Evolutionary conservation across 2,797 vertebrate genomes (phyloP), one percentile per base, ranked within the genome.

Genomic region (Zenarchopterus dispar): DNA sequence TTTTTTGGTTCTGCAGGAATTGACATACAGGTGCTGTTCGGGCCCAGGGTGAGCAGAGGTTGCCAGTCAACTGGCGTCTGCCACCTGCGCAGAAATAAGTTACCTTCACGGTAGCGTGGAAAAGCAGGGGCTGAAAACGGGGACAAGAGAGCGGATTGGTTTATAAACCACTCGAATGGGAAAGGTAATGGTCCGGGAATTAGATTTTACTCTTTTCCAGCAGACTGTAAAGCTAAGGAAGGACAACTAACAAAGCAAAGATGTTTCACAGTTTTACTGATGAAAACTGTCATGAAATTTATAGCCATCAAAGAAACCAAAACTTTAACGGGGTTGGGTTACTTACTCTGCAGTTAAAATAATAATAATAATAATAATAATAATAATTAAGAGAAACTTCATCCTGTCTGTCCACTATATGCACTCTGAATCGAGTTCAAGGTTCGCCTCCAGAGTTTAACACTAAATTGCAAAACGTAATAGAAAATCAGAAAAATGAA

Each of bases 21-120:
- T 94, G 92, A 92, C 93, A 94, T 93, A 92, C 94, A 94, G 78
- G 88, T 90, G 92, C 90, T 82, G 91, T 84, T 39, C 48, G 54
- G 71, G 42, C 80, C 64, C 24, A 80, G 50, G 36, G 48, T 50
- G 72, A 75, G 79, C 87, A 88, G 82, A 80, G 90, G 92, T 93
- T 88, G 88, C 91, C 92, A 94, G 33, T 36, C 33, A 36, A 36
- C 33, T 2, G 33, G 3, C 4, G 15, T 39, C 36, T 91, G 92
- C 88, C 89, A 93, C 89, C 89, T 91, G 92, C 45, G 33, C 55
- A 19, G 44, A 18, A 1, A 67, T 8, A 42, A 81, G 81, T 88
- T 87, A 86, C 82, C 82, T 2, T 84, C 85, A 84, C 73, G 81
- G 64, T 33, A 5, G 36, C 39, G 44, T 49, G 67, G 50, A 42